Evolutionary conservation across 1,140 invertebrate species (phyloP), one percentile per base, ranked within the genome.

Genomic region (Ylistrum balloti): DNA sequence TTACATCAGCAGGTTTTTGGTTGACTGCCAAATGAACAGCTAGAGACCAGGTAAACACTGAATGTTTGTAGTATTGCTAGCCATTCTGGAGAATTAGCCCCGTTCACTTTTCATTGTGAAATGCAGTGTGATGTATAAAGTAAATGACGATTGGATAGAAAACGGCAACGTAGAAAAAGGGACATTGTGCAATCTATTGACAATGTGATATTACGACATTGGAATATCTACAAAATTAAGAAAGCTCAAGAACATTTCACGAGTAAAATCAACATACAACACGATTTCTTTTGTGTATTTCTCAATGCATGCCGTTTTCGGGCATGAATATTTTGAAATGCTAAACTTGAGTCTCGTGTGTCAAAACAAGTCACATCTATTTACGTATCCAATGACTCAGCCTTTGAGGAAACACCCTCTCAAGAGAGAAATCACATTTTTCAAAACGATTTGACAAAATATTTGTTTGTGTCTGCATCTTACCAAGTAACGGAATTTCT

Each of bases 401-500:
- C 56, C 17, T 9, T 28, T n/a, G 56, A 74, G 56, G 56, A 74
- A 74, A 74, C 56, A 28, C 56, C 56, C 56, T 74, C 56, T 74
- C 56, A 17, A n/a, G 41, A 45, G 17, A 45, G 20, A 74, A 74
- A 74, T 74, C n/a, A 28, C 56, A 74, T 28, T 74, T 22, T 74
- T 74, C 5, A 5, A 28, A 22, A 74, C 56, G 20, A 11, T 74
- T 74, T 28, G 17, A 5, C n/a, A 1, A 2, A n/a, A n/a, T 74
- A 74, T 17, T 74, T 7, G 13, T n/a, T 74, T 74, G 9, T n/a
- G n/a, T 74, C 56, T 74, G 56, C 33, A 88, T 41, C 87, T 88
- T 86, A 91, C 91, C 89, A n/a, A 88, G 48, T 48, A 88, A 22
- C 5, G 90, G 89, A 33, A 87, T 90, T 33, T 90, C 88, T 20